These are phyloP conservation scores for Percopsis omiscomaycus DNA, from an alignment of 2,797 vertebrate genomes.

Conservation along the genomic window DNA sequence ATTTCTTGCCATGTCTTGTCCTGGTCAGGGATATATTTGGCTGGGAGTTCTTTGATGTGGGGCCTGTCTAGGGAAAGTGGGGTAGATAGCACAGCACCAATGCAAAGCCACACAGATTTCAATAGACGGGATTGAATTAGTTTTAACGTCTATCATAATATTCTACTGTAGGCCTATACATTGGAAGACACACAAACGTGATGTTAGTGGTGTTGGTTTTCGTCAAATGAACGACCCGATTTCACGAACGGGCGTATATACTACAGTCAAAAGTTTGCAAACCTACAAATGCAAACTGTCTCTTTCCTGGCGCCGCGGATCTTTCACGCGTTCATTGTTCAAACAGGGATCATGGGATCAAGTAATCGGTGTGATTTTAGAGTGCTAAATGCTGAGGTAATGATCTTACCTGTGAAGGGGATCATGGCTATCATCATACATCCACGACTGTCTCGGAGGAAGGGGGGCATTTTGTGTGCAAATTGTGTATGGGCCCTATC, in stretches of 20 bases:
- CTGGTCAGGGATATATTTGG: constrained; percentile 28
- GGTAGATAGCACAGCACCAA: neutral
- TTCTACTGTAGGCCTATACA: too few species aligned
- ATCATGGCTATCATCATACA: constrained; percentile 3
- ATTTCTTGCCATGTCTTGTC: constrained; percentile 14
- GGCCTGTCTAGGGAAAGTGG: constrained; percentile 9
- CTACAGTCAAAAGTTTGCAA: too few species aligned
- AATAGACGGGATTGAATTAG: too few species aligned
- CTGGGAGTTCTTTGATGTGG: constrained; percentile 47
- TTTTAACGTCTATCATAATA: too few species aligned
- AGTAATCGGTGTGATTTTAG: constrained; percentile 17
- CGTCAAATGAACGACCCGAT: too few species aligned
- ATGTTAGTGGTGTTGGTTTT: too few species aligned
- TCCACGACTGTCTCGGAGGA: neutral
- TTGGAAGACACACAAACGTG: too few species aligned
- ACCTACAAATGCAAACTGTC: neutral
- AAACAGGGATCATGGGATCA: constrained; percentile 21
- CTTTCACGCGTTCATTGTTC: constrained; percentile 10
- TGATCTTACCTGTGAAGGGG: constrained; percentile 6
- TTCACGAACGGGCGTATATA: too few species aligned
- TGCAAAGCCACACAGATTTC: too few species aligned
- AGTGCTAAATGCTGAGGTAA: constrained; percentile 23
- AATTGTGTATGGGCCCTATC: constrained; percentile 12
- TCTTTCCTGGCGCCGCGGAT: constrained; percentile 12
- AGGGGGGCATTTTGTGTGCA: constrained; percentile 20